phyloP scores from a whole-genome alignment of 2,888 invertebrate genomes.

The Drosophila anceps region DNA sequence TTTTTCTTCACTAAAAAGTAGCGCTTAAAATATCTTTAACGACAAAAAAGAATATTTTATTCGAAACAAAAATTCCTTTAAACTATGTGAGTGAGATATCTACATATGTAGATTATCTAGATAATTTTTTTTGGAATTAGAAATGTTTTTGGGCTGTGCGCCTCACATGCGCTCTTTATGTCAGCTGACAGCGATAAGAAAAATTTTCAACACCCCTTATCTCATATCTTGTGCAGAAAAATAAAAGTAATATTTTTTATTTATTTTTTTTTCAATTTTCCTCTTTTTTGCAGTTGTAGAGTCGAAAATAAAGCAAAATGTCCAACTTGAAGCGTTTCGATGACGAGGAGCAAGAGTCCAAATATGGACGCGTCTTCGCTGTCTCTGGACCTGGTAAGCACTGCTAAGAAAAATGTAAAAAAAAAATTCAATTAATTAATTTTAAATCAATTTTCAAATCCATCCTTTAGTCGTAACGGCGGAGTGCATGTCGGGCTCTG shows the following conservation, averaged over 20 bases:
- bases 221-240: constrained; percentile 20
- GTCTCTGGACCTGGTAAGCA: constrained; percentile 98
- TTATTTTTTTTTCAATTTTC: not conserved
- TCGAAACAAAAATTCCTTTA: not conserved
- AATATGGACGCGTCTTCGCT: constrained; percentile 97
- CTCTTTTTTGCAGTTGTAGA: constrained; percentile 52
- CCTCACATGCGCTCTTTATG: constrained; percentile 44
- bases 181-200: constrained; percentile 66
- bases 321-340: constrained; percentile 90
- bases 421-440: not conserved
- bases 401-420: not conserved
- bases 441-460: not conserved
- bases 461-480: constrained; percentile 95
- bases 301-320: constrained; percentile 86
- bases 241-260: not conserved
- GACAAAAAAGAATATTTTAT: not conserved
- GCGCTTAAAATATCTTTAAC: constrained; percentile 7
- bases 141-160: not conserved
- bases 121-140: not conserved
- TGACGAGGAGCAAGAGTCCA: constrained; percentile 94
- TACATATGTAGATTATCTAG: not conserved
- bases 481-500: constrained; percentile 99
- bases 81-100: not conserved
- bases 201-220: constrained; percentile 31
- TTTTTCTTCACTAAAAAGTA: constrained; percentile 33